A percentile compares a stretch with the other conserved stretches of the same genome.
Conservation (phyloP, 1,140 invertebrate genomes). For the Platyscapa corneri region DNA sequence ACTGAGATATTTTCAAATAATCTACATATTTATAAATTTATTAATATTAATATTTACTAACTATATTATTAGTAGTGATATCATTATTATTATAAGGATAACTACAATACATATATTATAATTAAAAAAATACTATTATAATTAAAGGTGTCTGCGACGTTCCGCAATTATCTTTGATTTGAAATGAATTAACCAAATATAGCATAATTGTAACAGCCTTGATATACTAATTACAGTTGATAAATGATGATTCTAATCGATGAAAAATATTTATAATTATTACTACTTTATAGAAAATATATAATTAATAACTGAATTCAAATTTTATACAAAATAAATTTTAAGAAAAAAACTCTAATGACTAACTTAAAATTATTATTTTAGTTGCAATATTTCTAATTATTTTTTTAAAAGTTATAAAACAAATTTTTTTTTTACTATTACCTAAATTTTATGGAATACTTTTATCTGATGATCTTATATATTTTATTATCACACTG, state of each 20-base stretch:
- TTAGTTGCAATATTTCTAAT: no score
- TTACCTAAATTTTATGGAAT: background rate
- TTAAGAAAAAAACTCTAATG: no score
- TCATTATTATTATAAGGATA: no score
- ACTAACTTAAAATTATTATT: background rate
- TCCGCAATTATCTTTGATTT: no score
- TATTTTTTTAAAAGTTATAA: background rate
- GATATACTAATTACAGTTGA: no score
- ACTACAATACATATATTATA: background rate
- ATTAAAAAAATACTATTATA: background rate
- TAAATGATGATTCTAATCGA: no score
- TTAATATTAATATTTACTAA: background rate
- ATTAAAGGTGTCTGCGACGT: no score
- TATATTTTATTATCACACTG: background rate
- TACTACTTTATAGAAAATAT: no score
- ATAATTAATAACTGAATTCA: no score
- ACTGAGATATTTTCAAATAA: background rate
- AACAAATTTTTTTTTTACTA: background rate
- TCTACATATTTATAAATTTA: background rate
- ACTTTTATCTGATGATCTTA: background rate
- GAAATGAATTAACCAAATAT: background rate
- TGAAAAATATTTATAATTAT: no score
- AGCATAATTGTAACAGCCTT: background rate
- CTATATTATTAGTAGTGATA: background rate
- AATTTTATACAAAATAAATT: no score